Base-by-base conservation (phyloP, 2,113 vertebrate genomes). In the Ptychochromis oligacanthus region DNA sequence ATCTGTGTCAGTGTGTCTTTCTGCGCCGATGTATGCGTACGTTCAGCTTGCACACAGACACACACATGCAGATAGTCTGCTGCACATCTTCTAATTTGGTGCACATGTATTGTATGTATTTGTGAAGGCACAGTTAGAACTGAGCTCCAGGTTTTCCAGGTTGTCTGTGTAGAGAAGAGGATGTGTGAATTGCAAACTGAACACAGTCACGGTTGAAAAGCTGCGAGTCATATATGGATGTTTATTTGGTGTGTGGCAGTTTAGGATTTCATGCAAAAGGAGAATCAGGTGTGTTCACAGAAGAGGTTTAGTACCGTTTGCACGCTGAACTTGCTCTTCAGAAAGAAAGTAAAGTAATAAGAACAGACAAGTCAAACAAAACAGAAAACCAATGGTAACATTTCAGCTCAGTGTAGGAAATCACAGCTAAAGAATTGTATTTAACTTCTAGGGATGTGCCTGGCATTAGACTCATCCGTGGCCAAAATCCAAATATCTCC, bases 1-100 rank as follows among this genome's bases (percentile, higher is more conserved):
- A 95, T 93, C 94, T 95, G 94, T 86, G 86, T 87, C 81, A 77
- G 64, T 82, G 79, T 87, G 85, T 85, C 58, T 85, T 34, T 89
- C 0, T 84, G 31, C 14, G 58, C 70, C 58, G 60, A 54, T 89
- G 49, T 62, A 4, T 49, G 24, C 2, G 2, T 54, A 36, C 24
- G n/a, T 18, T 26, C 22, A 61, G 31, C 36, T 5, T 59, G 18
- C 74, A 31, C 28, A 31, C 28, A 31, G 3, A 31, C 28, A 31
- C 28, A 31, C 28, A 31, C 28, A 31, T 4, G 28, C 28, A 31
- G n/a, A 83, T 49, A 67, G 34, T 60, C 17, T 6, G 18, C 36
- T 82, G n/a, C 20, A 49, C 40, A 58, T 74, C 75, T 76, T 65
- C 52, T 14, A 13, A 79, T 38, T 31, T 54, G 17, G 34, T 81